Percentiles rank a stretch among this genome's conserved stretches.
phyloP scores from a whole-genome alignment of 2,113 vertebrate genomes.

The Noctilio leporinus region DNA sequence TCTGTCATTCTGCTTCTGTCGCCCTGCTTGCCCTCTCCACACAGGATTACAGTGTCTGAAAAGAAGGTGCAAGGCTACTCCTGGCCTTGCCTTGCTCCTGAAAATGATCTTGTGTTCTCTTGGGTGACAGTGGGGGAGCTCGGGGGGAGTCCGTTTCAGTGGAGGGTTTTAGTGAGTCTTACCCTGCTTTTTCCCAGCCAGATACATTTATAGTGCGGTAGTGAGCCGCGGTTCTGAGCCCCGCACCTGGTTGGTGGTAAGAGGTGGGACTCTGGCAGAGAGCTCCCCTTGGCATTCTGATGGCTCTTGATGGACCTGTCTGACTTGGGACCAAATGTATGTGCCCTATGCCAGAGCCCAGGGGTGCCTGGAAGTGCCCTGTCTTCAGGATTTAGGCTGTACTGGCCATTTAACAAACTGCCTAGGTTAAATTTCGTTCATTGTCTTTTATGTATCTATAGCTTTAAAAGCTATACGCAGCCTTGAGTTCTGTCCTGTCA shows the following conservation, averaged over 20 bases:
- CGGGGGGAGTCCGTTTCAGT: not conserved
- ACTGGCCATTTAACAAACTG: not conserved
- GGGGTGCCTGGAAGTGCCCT: not conserved
- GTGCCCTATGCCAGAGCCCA: not conserved
- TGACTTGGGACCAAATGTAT: not conserved
- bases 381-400: not conserved
- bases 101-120: not conserved
- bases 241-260: not conserved
- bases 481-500: conserved; percentile 6
- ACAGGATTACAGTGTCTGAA: not conserved
- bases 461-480: conserved; percentile 1
- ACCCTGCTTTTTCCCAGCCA: not conserved
- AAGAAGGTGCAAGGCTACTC: not conserved
- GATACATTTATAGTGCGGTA: fast-evolving
- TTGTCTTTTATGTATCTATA: not conserved
- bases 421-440: not conserved
- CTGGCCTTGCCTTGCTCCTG: not conserved
- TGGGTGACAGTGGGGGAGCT: not conserved
- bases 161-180: not conserved
- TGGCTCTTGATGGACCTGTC: not conserved
- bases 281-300: not conserved
- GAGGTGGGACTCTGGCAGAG: not conserved
- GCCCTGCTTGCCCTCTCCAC: not conserved
- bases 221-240: not conserved
- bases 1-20: not conserved